Conservation (phyloP, 1,140 invertebrate genomes). For the Brachionus manjavacas region DNA sequence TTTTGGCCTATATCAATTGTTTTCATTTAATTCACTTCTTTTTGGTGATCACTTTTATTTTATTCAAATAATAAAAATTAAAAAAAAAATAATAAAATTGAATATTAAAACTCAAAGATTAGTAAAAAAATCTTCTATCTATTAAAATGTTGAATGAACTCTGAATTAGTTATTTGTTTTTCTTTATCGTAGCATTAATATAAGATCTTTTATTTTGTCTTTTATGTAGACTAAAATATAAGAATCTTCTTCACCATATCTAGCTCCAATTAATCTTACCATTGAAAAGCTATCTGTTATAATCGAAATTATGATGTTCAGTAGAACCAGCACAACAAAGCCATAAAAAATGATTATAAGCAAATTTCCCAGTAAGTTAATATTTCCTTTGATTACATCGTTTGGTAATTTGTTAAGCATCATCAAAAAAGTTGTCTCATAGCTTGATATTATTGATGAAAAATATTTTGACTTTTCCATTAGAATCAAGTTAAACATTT, state of each 20-base stretch:
- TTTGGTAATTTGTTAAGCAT: background rate
- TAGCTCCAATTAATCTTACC: background rate
- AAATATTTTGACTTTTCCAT: background rate
- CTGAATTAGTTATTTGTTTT: background rate
- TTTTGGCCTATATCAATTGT: too few relatives aligned
- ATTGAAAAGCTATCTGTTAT: background rate
- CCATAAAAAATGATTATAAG: background rate
- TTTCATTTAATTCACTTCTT: too few relatives aligned
- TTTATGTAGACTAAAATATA: background rate
- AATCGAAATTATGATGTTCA: background rate
- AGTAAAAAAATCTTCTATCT: too few relatives aligned
- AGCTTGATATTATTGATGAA: background rate
- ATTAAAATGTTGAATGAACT: background rate
- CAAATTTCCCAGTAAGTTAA: background rate
- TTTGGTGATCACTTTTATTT: background rate
- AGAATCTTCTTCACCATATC: background rate
- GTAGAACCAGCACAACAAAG: background rate
- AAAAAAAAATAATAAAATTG: too few relatives aligned
- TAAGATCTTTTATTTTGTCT: background rate
- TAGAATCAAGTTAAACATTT: background rate
- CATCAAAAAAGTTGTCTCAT: background rate
- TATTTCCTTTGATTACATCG: background rate
- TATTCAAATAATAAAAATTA: too few relatives aligned
- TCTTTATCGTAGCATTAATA: background rate
- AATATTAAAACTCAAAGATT: too few relatives aligned